phyloP scores from a whole-genome alignment of 92 coral and sea anemone species.

The Porites rus region DNA sequence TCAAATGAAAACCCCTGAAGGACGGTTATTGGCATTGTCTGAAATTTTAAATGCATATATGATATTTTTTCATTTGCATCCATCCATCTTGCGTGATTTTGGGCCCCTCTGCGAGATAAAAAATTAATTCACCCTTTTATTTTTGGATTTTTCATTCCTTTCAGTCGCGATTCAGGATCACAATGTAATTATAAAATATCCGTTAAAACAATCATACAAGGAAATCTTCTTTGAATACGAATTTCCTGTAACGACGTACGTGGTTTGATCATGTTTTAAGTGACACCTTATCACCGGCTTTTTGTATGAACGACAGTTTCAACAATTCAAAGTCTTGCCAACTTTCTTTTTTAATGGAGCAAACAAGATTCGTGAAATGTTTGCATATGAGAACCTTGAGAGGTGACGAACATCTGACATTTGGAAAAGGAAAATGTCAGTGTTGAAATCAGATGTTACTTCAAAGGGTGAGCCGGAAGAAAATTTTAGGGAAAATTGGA shows the following conservation, averaged over 20 bases:
- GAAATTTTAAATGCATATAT: too few species aligned
- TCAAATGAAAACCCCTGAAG: not conserved
- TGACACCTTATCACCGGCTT: constrained; percentile 45
- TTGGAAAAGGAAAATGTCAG: constrained; percentile 34
- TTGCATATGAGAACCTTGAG: constrained; percentile 8
- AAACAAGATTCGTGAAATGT: constrained; percentile 50
- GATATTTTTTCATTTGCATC: too few species aligned
- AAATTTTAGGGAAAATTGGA: not conserved
- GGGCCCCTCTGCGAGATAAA: too few species aligned
- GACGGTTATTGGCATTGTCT: not conserved
- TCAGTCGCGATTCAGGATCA: too few species aligned
- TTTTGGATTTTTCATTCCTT: too few species aligned
- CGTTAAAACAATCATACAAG: not conserved
- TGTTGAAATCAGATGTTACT: constrained; percentile 43
- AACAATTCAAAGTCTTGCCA: constrained; percentile 27
- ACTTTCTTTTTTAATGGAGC: constrained; percentile 46
- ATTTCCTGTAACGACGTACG: constrained; percentile 9
- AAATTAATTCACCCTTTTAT: too few species aligned
- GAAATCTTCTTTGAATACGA: not conserved
- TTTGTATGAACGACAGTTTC: constrained; percentile 19
- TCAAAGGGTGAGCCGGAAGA: not conserved
- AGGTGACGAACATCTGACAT: constrained; percentile 28
- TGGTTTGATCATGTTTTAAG: constrained; percentile 16
- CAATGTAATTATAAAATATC: constrained; percentile 3
- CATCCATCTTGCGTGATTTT: too few species aligned